These are phyloP conservation scores for Platyscelio sp. DNA, from an alignment of 2,888 invertebrate species.

Conservation along the genomic window DNA sequence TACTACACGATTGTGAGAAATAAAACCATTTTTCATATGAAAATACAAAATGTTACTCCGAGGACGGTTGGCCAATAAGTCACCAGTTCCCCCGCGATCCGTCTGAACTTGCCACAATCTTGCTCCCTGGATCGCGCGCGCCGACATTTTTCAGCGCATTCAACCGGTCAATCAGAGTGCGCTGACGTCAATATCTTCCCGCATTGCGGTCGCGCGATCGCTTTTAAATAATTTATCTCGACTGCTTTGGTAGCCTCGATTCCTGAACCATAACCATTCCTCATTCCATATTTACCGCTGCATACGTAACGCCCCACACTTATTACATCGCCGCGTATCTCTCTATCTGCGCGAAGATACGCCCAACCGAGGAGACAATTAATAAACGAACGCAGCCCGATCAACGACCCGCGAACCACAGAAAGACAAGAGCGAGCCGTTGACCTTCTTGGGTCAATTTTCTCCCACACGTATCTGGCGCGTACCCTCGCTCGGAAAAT, in stretches of 20 bases:
- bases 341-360: too few relatives aligned
- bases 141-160: not conserved
- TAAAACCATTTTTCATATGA: too few relatives aligned
- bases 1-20: too few relatives aligned
- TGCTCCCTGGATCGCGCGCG: too few relatives aligned
- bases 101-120: too few relatives aligned
- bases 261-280: conserved; percentile 15
- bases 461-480: conserved; percentile 23
- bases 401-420: not conserved
- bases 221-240: conserved; percentile 24
- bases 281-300: conserved; percentile 12
- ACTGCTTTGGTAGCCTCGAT: conserved; percentile 23
- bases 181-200: conserved; percentile 34
- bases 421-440: conserved; percentile 21
- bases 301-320: not conserved
- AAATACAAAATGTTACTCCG: too few relatives aligned
- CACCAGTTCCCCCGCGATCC: too few relatives aligned
- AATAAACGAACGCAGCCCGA: conserved; percentile 23
- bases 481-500: conserved; percentile 77
- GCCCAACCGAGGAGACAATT: too few relatives aligned
- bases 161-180: not conserved
- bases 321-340: too few relatives aligned
- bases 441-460: conserved; percentile 55
- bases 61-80: too few relatives aligned
- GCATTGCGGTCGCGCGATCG: conserved; percentile 3